Evolutionary conservation across 2,888 invertebrate species (phyloP).

Genomic region (Patella ulyssiponensis): DNA sequence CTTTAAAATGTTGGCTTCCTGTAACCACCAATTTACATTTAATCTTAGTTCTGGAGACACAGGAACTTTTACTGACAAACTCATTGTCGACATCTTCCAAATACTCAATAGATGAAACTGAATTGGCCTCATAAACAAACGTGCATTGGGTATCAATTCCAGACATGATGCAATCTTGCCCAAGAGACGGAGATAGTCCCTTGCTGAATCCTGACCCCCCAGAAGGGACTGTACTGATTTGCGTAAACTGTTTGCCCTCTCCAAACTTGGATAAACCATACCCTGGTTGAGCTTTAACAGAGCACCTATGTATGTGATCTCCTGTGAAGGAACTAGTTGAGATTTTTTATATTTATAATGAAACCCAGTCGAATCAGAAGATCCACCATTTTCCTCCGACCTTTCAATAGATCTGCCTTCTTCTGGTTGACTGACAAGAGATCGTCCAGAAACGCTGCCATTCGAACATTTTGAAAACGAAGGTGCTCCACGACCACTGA

Average conservation of each 20-base stretch:
- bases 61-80: neutral
- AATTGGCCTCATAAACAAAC: constrained; percentile 16
- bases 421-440: constrained; percentile 30
- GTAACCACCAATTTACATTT: neutral
- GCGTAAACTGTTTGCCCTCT: constrained; percentile 20
- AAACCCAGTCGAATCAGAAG: constrained; percentile 34
- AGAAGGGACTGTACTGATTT: neutral
- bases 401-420: constrained; percentile 20
- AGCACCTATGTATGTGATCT: constrained; percentile 26
- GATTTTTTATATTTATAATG: constrained; percentile 38
- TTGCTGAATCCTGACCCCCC: constrained; percentile 9
- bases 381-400: constrained; percentile 24
- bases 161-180: constrained; percentile 13
- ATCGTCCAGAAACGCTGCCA: constrained; percentile 35
- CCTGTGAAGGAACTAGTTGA: constrained; percentile 30
- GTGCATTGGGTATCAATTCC: constrained; percentile 24
- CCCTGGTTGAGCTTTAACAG: constrained; percentile 24
- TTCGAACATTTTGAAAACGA: constrained; percentile 26
- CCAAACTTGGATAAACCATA: constrained; percentile 27
- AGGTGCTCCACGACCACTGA: constrained; percentile 34
- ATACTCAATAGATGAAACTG: constrained; percentile 13
- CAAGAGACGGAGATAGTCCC: constrained; percentile 17
- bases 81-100: constrained; percentile 5
- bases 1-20: neutral
- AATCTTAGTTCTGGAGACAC: neutral